Conservation (phyloP, 2,888 invertebrate species). For the Mythimna albipuncta region DNA sequence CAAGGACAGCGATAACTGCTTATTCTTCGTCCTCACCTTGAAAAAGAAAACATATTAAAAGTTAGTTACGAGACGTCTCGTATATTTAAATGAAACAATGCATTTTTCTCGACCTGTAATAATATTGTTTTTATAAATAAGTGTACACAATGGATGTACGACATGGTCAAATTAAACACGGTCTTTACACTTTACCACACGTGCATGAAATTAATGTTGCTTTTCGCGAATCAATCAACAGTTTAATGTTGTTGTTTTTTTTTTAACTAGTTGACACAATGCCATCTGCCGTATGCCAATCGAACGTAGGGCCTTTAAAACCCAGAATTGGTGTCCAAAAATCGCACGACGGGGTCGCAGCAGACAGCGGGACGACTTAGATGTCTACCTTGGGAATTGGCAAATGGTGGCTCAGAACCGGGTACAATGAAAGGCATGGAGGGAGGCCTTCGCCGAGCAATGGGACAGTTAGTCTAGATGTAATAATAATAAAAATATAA, state of each 20-base stretch:
- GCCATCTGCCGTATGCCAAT: too few relatives aligned
- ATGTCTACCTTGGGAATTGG: too few relatives aligned
- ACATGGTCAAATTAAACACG: conserved; percentile 14
- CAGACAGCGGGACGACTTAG: too few relatives aligned
- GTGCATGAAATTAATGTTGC: conserved; percentile 6
- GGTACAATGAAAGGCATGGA: too few relatives aligned
- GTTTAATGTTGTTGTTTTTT: neutral
- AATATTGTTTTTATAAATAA: neutral
- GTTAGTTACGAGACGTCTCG: neutral
- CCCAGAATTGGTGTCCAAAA: too few relatives aligned
- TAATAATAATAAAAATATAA: too few relatives aligned
- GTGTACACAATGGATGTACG: conserved; percentile 13
- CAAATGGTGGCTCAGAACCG: too few relatives aligned
- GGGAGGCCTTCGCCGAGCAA: too few relatives aligned
- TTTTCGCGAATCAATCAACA: neutral
- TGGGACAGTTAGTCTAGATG: too few relatives aligned
- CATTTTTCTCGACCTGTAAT: neutral
- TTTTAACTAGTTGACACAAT: neutral
- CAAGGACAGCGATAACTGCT: conserved; percentile 92
- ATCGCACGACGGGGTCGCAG: too few relatives aligned
- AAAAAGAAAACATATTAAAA: conserved; percentile 45
- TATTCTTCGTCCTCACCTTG: conserved; percentile 91
- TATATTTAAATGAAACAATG: conserved; percentile 13
- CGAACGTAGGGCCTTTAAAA: too few relatives aligned
- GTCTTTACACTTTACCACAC: neutral